Base-by-base conservation (phyloP, 2,888 invertebrate genomes). In the Macaria notata region DNA sequence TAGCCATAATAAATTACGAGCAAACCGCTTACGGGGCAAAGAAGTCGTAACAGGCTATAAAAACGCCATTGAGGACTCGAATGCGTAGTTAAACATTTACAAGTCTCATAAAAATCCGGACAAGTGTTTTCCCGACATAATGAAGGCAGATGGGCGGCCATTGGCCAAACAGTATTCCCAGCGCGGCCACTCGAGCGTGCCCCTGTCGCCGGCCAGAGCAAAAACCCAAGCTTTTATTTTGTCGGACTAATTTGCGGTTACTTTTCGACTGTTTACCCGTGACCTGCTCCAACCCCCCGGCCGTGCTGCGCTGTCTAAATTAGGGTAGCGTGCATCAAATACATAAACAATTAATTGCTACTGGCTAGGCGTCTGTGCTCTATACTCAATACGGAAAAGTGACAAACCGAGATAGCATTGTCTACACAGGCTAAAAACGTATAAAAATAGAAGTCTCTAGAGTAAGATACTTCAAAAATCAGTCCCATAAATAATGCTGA, bases 181-280 rank as follows among this genome's bases (percentile, higher is more conserved):
- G 66, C 69, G 73, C 66, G 70, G 73, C 75, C 76, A 76, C 80
- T 83, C 72, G 64, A 72, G 58, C 70, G 67, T 72, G 65, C 81
- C 79, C 78, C 75, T 79, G 83, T 78, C 80, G 78, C 70, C 66
- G 67, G 64, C 68, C 64, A 67, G 66, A 72, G 72, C 70, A 76
- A 77, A 77, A 81, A 79, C 76, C 73, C 70, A 72, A 72, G 69
- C 63, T 76, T 81, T 83, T 84, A 79, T 81, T 84, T 82, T 82
- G 72, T 68, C 71, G 66, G 70, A 73, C 79, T 82, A 83, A 84
- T 85, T 84, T 81, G 81, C 79, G 80, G 81, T 79, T 75, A 74
- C 73, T 77, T 71, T 76, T 76, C 72, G 72, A 72, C 65, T 73
- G 70, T 72, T 72, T 66, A 59, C 56, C 56, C 65, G 59, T 56